These are phyloP conservation scores for Cheilosia urbana DNA, from an alignment of 2,888 invertebrate genomes.

Conservation along the genomic window DNA sequence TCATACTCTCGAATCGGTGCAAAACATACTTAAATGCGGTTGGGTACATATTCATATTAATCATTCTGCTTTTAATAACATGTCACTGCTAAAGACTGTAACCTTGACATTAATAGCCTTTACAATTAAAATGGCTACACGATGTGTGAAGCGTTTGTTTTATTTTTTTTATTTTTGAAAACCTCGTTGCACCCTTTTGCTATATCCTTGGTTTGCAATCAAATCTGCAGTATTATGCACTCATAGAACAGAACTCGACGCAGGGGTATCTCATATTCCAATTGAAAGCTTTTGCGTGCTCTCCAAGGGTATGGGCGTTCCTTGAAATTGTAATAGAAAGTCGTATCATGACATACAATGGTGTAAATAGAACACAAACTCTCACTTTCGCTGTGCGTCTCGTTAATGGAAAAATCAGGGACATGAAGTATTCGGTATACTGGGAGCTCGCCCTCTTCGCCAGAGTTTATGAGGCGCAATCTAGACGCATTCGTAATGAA, in stretches of 20 bases:
- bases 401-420: slow-evolving; percentile 64
- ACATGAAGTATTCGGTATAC: slow-evolving; percentile 43
- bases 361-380: slow-evolving; percentile 69
- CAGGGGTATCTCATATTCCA: slow-evolving; percentile 37
- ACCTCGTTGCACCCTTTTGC: slow-evolving; percentile 2
- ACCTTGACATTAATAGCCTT: slow-evolving; percentile 50
- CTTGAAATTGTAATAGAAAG: slow-evolving; percentile 36
- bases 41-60: not conserved
- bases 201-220: slow-evolving; percentile 19
- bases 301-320: slow-evolving; percentile 45
- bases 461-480: slow-evolving; percentile 23
- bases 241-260: slow-evolving; percentile 24
- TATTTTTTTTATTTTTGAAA: not conserved
- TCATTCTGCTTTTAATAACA: not conserved
- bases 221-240: slow-evolving; percentile 26
- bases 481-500: slow-evolving; percentile 63
- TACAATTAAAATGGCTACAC: slow-evolving; percentile 33
- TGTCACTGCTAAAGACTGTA: slow-evolving; percentile 7
- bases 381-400: slow-evolving; percentile 66
- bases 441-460: slow-evolving; percentile 16
- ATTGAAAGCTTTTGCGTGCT: slow-evolving; percentile 51
- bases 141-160: slow-evolving; percentile 32
- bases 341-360: slow-evolving; percentile 37
- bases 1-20: not conserved
- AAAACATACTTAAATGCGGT: not conserved